These are phyloP conservation scores for Phasianus colchicus DNA, from an alignment of 2,113 vertebrate genomes.

Conservation along the genomic window DNA sequence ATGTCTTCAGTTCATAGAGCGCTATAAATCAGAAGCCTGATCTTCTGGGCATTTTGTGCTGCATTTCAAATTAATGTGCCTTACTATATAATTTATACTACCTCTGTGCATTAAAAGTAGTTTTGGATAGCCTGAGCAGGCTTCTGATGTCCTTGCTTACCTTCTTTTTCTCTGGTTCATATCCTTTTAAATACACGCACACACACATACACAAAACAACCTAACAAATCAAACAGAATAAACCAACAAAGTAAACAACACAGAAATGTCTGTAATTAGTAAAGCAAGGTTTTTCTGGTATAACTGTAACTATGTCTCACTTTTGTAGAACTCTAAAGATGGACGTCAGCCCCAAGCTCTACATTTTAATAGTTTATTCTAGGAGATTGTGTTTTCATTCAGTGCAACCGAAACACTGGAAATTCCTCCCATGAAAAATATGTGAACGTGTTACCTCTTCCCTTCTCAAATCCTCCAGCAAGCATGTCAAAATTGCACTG, in stretches of 20 bases:
- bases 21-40: not conserved
- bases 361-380: not conserved
- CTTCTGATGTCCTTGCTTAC: not conserved
- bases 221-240: not conserved
- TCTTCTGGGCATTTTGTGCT: not conserved
- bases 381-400: not conserved
- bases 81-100: not conserved
- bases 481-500: not conserved
- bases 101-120: not conserved
- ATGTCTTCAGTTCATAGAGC: not conserved
- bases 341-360: not conserved
- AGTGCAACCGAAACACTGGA: not conserved
- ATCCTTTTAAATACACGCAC: not conserved
- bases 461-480: not conserved
- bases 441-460: not conserved
- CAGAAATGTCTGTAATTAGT: not conserved
- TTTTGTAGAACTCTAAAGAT: not conserved
- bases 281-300: not conserved
- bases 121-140: not conserved
- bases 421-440: not conserved
- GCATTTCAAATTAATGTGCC: not conserved
- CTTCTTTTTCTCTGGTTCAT: not conserved
- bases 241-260: not conserved
- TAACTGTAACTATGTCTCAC: not conserved
- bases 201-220: rapidly evolving